Evolutionary conservation across 2,113 vertebrate genomes (phyloP).

Genomic region (Chiloscyllium plagiosum): DNA sequence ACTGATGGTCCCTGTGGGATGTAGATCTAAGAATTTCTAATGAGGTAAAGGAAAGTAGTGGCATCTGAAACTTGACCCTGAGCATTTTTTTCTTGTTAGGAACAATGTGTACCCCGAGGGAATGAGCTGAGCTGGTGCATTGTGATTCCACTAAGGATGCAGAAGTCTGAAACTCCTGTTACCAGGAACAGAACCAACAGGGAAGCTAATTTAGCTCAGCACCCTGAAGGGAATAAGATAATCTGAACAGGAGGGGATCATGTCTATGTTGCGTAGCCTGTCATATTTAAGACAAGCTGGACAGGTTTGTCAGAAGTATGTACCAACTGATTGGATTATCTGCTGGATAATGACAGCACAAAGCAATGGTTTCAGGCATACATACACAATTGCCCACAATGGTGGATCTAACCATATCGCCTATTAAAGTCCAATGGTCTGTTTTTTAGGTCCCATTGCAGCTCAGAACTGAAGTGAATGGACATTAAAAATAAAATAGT

Average conservation of each 20-base stretch:
- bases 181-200: not conserved
- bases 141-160: not conserved
- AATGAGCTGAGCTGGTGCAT: not conserved
- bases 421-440: not conserved
- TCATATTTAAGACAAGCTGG: not conserved
- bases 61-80: not conserved
- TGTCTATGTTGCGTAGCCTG: not conserved
- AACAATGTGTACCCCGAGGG: not conserved
- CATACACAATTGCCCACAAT: too few species aligned
- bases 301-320: not conserved
- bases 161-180: constrained; percentile 15
- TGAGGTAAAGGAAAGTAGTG: not conserved
- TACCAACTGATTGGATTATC: not conserved
- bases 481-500: not conserved
- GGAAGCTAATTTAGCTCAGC: constrained; percentile 8
- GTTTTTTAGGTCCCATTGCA: not conserved
- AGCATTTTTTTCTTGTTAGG: not conserved
- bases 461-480: not conserved
- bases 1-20: not conserved
- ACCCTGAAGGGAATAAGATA: constrained; percentile 17
- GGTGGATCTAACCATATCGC: not conserved
- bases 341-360: not conserved
- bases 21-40: not conserved
- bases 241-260: not conserved
- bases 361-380: not conserved